Evolutionary conservation across 2,113 vertebrate species (phyloP).

Genomic region (Penelope pileata): DNA sequence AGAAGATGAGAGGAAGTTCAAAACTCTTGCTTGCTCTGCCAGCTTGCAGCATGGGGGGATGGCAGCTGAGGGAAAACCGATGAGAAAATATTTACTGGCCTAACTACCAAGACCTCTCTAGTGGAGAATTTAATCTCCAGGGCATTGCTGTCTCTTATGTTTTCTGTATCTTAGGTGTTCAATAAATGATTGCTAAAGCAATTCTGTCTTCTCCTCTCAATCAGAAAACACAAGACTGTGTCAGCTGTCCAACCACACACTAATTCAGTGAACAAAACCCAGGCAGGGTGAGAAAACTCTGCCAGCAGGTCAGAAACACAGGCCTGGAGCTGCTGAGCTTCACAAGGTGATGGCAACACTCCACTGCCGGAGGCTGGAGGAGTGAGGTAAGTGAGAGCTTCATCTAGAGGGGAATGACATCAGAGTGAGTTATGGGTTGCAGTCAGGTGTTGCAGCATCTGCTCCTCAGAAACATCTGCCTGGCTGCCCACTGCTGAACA

Average conservation of each 20-base stretch:
- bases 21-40: background rate
- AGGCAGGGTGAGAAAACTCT: background rate
- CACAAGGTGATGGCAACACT: background rate
- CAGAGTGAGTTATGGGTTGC: background rate
- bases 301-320: background rate
- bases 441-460: background rate
- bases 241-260: background rate
- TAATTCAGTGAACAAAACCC: background rate
- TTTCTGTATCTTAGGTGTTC: constrained; percentile 44
- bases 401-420: background rate
- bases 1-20: background rate
- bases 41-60: rapidly evolving
- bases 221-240: background rate
- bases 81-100: background rate
- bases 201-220: constrained; percentile 32
- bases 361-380: rapidly evolving
- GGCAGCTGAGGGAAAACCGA: background rate
- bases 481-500: background rate
- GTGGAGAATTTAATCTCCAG: constrained; percentile 30
- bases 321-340: background rate
- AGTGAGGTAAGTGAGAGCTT: background rate
- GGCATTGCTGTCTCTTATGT: constrained; percentile 15
- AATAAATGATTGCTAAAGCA: constrained; percentile 61
- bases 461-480: background rate
- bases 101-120: background rate